Evolutionary conservation across 2,797 vertebrate species (phyloP).

Genomic region (Phoeniculus purpureus): DNA sequence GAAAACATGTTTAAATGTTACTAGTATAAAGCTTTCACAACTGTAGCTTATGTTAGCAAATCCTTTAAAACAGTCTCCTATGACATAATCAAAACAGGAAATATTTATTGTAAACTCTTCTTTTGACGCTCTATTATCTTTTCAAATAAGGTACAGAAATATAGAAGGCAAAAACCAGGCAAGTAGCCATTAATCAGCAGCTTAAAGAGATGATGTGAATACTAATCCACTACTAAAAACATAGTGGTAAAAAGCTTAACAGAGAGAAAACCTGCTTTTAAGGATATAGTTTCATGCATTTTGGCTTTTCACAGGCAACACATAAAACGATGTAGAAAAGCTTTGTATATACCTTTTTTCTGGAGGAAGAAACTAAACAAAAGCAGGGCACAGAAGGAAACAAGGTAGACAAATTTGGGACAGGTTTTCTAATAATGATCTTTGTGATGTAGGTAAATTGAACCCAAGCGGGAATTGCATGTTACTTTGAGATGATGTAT

Average conservation of each 20-base stretch:
- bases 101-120: slow-evolving; percentile 58
- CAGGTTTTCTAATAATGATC: not conserved
- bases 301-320: slow-evolving; percentile 51
- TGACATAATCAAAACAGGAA: slow-evolving; percentile 55
- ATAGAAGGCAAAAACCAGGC: slow-evolving; percentile 73
- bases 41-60: slow-evolving; percentile 31
- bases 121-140: slow-evolving; percentile 75
- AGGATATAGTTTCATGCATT: slow-evolving; percentile 44
- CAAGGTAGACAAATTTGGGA: not conserved
- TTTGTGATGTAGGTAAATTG: not conserved
- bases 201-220: slow-evolving; percentile 67
- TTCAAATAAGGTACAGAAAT: slow-evolving; percentile 78
- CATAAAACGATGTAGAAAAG: slow-evolving; percentile 45
- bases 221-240: slow-evolving; percentile 75
- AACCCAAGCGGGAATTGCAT: not conserved
- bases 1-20: not conserved
- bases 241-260: slow-evolving; percentile 58
- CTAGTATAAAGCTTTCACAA: not conserved
- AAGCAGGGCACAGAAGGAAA: slow-evolving; percentile 11
- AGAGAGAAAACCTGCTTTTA: slow-evolving; percentile 37
- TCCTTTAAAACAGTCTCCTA: slow-evolving; percentile 43
- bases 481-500: not conserved
- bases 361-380: slow-evolving; percentile 48
- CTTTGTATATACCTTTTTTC: slow-evolving; percentile 29
- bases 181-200: slow-evolving; percentile 72